These are phyloP conservation scores for Kryptolebias ocellatus DNA, from an alignment of 2,797 vertebrate genomes.

Conservation along the genomic window DNA sequence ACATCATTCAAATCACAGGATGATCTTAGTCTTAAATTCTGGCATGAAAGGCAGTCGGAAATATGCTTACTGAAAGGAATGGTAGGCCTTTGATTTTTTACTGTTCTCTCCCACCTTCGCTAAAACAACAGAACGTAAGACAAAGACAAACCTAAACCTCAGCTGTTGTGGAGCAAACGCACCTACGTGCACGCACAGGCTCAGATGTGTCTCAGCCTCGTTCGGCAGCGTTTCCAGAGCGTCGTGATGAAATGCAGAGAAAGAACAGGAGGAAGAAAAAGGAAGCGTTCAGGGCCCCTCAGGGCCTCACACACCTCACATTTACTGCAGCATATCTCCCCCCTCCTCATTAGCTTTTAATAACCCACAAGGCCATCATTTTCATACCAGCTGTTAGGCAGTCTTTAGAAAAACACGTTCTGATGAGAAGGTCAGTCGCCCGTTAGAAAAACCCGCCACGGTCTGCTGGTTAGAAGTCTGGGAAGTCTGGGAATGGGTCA, in stretches of 20 bases:
- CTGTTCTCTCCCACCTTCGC: slow-evolving; percentile 25
- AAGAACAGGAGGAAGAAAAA: slow-evolving; percentile 33
- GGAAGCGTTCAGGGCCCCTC: slow-evolving; percentile 35
- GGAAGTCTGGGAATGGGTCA: slow-evolving; percentile 10
- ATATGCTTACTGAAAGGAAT: too few relatives aligned
- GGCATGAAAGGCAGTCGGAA: too few relatives aligned
- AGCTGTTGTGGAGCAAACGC: slow-evolving; percentile 29
- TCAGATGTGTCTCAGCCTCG: slow-evolving; percentile 15
- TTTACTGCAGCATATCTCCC: slow-evolving; percentile 43
- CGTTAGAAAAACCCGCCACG: slow-evolving; percentile 33
- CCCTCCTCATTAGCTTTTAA: slow-evolving; percentile 60
- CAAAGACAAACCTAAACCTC: slow-evolving; percentile 48
- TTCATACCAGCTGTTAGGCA: slow-evolving; percentile 58
- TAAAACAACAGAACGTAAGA: slow-evolving; percentile 19
- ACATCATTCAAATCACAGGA: too few relatives aligned
- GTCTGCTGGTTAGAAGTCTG: slow-evolving; percentile 23
- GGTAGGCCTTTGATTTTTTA: not conserved
- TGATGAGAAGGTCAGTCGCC: slow-evolving; percentile 57
- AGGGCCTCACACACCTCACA: slow-evolving; percentile 34
- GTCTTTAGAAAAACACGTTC: slow-evolving; percentile 51
- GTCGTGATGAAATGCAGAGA: slow-evolving; percentile 29
- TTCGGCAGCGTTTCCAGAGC: slow-evolving; percentile 34
- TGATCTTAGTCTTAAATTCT: too few relatives aligned
- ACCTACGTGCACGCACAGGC: slow-evolving; percentile 18
- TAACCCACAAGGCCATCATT: slow-evolving; percentile 57